Evolutionary conservation across 2,797 vertebrate genomes (phyloP).

Genomic region (Pristis pectinata): DNA sequence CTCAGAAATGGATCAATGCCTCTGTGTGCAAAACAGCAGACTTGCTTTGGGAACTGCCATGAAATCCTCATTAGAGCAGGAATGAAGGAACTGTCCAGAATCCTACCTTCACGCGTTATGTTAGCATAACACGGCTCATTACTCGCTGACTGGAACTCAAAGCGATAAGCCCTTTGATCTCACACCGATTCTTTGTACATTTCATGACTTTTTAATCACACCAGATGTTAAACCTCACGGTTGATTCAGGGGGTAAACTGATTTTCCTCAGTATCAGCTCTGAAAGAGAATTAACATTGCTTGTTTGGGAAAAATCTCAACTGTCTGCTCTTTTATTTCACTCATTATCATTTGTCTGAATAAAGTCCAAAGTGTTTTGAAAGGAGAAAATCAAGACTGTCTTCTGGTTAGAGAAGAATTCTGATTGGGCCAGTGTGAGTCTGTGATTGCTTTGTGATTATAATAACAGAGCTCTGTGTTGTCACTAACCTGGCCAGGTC

Average conservation of each 20-base stretch:
- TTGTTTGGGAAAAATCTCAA: not conserved
- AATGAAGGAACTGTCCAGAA: not conserved
- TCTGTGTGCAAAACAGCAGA: not conserved
- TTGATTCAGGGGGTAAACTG: not conserved
- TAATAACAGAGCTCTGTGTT: not conserved
- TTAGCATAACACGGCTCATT: not conserved
- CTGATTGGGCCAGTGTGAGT: not conserved
- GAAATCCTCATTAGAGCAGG: not conserved
- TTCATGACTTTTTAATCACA: conserved; percentile 1
- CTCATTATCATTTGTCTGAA: not conserved
- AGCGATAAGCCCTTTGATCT: not conserved
- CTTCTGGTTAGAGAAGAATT: not conserved
- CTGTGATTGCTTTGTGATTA: not conserved
- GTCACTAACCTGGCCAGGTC: no score
- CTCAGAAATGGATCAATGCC: not conserved
- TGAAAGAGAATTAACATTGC: not conserved
- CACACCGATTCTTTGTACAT: not conserved
- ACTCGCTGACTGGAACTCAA: not conserved
- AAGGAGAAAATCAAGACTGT: not conserved
- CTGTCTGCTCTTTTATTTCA: not conserved
- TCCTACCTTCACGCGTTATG: not conserved
- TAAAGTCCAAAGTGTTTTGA: not conserved
- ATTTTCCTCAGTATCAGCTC: not conserved
- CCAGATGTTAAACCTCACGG: not conserved
- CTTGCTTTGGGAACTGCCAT: not conserved